These are phyloP conservation scores for Atractosteus spatula DNA, from an alignment of 2,113 vertebrate species.

Conservation along the genomic window DNA sequence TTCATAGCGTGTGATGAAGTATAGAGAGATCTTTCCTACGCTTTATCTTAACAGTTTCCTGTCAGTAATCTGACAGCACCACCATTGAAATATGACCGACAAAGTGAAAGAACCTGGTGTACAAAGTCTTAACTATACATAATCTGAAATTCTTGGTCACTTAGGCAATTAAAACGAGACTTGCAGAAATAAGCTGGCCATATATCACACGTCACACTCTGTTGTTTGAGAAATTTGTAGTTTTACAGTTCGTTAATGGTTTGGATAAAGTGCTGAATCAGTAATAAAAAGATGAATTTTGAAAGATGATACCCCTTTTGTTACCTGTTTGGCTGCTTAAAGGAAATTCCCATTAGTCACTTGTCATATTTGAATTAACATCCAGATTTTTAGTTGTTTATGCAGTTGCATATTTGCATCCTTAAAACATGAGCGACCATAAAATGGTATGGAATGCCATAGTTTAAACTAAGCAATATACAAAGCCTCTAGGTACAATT, in stretches of 20 bases:
- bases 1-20: background rate
- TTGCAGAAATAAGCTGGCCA: constrained; percentile 23
- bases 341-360: background rate
- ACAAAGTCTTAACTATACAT: constrained; percentile 21
- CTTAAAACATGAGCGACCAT: background rate
- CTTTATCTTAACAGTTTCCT: constrained; percentile 47
- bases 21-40: constrained; percentile 43
- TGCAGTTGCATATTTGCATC: background rate
- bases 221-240: constrained; percentile 5
- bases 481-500: no score
- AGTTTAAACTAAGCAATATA: no score
- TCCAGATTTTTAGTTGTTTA: background rate
- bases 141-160: constrained; percentile 24
- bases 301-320: background rate
- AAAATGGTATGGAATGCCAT: background rate
- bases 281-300: background rate
- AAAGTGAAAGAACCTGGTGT: constrained; percentile 47
- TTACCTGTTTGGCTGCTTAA: background rate
- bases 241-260: background rate
- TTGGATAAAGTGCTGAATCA: background rate
- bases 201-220: constrained; percentile 27
- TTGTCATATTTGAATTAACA: background rate
- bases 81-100: constrained; percentile 36
- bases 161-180: constrained; percentile 35
- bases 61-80: constrained; percentile 45